Conservation (phyloP, 1,140 invertebrate genomes). For the Zaprionus inermis region DNA sequence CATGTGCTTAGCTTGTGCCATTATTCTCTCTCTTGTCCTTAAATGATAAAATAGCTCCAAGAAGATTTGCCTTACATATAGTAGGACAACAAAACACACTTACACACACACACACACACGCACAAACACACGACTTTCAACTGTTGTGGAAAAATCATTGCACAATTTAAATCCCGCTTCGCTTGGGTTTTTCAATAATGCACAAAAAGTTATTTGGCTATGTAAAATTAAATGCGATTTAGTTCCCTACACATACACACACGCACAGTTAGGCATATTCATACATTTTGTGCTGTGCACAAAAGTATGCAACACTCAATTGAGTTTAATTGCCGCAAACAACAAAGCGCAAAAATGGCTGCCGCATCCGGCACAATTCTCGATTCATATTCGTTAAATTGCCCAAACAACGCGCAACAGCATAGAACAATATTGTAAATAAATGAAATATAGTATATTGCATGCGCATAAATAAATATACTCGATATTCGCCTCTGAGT, state of each 20-base stretch:
- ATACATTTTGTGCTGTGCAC: slow-evolving; percentile 39
- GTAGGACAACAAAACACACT: slow-evolving; percentile 58
- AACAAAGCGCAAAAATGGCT: slow-evolving; percentile 25
- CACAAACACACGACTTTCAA: slow-evolving; percentile 10
- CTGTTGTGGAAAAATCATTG: not conserved
- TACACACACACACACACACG: slow-evolving; percentile 4
- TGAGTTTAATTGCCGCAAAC: slow-evolving; percentile 65
- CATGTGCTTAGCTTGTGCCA: slow-evolving; percentile 58
- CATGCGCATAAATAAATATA: not conserved
- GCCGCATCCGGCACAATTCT: slow-evolving; percentile 23
- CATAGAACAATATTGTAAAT: slow-evolving; percentile 36
- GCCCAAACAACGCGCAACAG: not conserved
- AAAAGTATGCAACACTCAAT: slow-evolving; percentile 74
- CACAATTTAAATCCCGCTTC: slow-evolving; percentile 27
- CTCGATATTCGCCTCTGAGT: slow-evolving; percentile 8
- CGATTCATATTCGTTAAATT: slow-evolving; percentile 34
- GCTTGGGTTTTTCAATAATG: slow-evolving; percentile 54
- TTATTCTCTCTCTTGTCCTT: slow-evolving; percentile 54
- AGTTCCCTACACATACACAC: slow-evolving; percentile 19
- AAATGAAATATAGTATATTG: slow-evolving; percentile 22
- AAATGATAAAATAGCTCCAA: slow-evolving; percentile 30
- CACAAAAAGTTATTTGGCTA: slow-evolving; percentile 46
- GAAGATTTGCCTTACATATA: slow-evolving; percentile 48
- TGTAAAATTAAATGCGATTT: slow-evolving; percentile 57
- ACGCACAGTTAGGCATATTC: slow-evolving; percentile 12